Evolutionary conservation across 2,888 invertebrate genomes (phyloP).

Genomic region (Schizaphis graminum): DNA sequence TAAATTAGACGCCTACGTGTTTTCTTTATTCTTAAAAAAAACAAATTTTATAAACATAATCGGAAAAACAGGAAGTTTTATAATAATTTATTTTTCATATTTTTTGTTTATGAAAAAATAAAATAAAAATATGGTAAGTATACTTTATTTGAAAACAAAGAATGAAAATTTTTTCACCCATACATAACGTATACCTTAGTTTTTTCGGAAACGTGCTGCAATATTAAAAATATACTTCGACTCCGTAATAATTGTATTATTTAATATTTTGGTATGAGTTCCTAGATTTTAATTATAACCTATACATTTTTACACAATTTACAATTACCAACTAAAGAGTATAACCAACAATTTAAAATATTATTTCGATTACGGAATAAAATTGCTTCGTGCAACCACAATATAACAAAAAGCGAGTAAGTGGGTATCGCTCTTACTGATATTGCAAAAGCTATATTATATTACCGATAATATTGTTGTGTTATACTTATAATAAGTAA

Average conservation of each 20-base stretch:
- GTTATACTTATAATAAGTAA: no score
- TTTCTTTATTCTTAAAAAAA: background rate
- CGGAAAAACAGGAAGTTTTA: background rate
- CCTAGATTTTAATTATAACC: background rate
- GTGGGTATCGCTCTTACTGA: no score
- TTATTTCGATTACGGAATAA: background rate
- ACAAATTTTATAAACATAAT: background rate
- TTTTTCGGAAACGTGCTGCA: background rate
- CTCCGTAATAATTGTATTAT: background rate
- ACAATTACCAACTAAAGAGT: background rate
- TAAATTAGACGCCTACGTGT: background rate
- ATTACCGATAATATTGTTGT: no score
- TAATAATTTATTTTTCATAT: background rate
- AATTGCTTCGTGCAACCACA: background rate
- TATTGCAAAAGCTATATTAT: no score
- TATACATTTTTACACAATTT: background rate
- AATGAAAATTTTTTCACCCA: background rate
- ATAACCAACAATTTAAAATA: background rate
- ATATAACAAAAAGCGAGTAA: no score
- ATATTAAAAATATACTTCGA: conserved; percentile 2
- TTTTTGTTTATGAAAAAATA: background rate
- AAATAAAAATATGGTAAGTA: background rate
- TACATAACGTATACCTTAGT: background rate
- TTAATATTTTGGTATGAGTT: background rate
- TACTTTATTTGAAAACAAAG: background rate